Percentiles rank a stretch among this genome's conserved stretches.
Conservation (phyloP, 2,888 invertebrate species). For the Acleris laterana region DNA sequence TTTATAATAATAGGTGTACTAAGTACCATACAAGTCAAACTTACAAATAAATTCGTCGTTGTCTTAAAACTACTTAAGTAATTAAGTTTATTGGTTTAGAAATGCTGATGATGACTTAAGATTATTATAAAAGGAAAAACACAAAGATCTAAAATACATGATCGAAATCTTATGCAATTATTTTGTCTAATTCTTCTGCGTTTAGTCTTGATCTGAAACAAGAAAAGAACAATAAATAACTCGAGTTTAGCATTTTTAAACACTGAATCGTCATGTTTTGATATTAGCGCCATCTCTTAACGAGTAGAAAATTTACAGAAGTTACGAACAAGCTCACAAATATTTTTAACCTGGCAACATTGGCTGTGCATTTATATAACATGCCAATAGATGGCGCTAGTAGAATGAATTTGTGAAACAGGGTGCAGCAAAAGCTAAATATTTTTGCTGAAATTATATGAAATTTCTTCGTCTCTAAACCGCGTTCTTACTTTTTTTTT, state of each 20-base stretch:
- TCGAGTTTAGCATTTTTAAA: not conserved
- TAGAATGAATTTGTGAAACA: too few species aligned
- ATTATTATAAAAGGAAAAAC: too few species aligned
- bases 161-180: not conserved
- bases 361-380: not conserved
- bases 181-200: constrained; percentile 35
- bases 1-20: constrained; percentile 47
- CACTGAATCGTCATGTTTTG: not conserved
- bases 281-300: constrained; percentile 23
- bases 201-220: constrained; percentile 66
- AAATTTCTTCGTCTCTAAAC: too few species aligned
- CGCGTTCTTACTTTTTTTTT: too few species aligned
- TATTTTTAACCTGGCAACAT: constrained; percentile 11
- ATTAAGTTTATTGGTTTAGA: not conserved
- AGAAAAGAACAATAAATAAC: constrained; percentile 27
- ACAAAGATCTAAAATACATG: not conserved
- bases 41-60: constrained; percentile 7
- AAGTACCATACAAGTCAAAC: constrained; percentile 2
- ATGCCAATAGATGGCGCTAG: constrained; percentile 10
- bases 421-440: too few species aligned
- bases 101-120: not conserved
- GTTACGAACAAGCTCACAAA: not conserved
- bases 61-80: constrained; percentile 22
- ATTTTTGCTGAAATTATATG: too few species aligned
- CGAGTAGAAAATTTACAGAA: constrained; percentile 10